These are phyloP conservation scores for Asbolus verrucosus DNA, from an alignment of 1,140 invertebrate genomes.

Conservation along the genomic window DNA sequence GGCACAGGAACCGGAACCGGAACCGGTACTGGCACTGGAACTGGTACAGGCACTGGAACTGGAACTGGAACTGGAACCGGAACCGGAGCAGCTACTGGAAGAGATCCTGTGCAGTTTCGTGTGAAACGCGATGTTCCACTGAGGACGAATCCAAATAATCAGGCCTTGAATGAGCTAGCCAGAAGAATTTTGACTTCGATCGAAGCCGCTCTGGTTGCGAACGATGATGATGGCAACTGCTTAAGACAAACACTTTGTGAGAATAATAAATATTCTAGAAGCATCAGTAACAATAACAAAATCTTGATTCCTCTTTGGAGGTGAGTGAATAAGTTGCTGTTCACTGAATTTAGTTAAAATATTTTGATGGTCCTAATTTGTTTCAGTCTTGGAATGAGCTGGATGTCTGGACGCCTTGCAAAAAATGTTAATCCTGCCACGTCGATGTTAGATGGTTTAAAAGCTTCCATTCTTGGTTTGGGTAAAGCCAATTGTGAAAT, in stretches of 20 bases:
- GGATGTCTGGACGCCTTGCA: slow-evolving; percentile 67
- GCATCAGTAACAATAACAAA: slow-evolving; percentile 67
- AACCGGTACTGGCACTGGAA: slow-evolving; percentile 25
- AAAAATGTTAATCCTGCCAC: slow-evolving; percentile 58
- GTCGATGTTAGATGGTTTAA: slow-evolving; percentile 67
- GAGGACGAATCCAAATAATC: slow-evolving; percentile 55
- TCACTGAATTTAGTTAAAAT: slow-evolving; percentile 9
- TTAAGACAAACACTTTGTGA: slow-evolving; percentile 73
- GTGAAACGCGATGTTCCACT: slow-evolving; percentile 51
- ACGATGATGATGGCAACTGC: slow-evolving; percentile 68
- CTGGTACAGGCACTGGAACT: slow-evolving; percentile 18
- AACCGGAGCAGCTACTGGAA: slow-evolving; percentile 30
- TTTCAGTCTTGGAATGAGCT: slow-evolving; percentile 71
- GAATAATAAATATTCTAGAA: slow-evolving; percentile 72
- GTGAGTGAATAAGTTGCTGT: slow-evolving; percentile 68
- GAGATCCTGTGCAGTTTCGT: slow-evolving; percentile 34
- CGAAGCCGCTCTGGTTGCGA: slow-evolving; percentile 67
- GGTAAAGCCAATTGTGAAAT: slow-evolving; percentile 72
- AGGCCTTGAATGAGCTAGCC: slow-evolving; percentile 68
- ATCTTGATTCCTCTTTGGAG: slow-evolving; percentile 79
- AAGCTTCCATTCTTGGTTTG: slow-evolving; percentile 73
- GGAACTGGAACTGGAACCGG: slow-evolving; percentile 22
- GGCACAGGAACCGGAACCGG: slow-evolving; percentile 41
- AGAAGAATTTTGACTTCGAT: slow-evolving; percentile 68
- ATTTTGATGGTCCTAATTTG: too few relatives aligned